A percentile compares a stretch with the other conserved stretches of the same genome.
Conservation (phyloP, 2,113 vertebrate genomes). For the Merops nubicus region DNA sequence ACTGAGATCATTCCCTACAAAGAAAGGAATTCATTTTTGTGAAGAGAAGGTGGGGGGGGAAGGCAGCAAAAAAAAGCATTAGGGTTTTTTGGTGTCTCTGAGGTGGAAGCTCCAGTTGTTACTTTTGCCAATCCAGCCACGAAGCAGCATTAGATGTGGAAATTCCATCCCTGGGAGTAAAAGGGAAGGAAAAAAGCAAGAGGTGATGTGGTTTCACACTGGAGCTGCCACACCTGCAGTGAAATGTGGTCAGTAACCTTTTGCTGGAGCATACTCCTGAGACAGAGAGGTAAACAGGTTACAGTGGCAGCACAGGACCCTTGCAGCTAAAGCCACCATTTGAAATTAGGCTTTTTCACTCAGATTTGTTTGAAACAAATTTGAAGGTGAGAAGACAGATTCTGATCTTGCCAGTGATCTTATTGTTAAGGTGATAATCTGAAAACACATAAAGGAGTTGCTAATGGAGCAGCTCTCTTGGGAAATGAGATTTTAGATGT, state of each 20-base stretch:
- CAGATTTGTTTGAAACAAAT: neutral
- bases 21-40: conserved; percentile 48
- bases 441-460: neutral
- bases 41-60: neutral
- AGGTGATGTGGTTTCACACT: neutral
- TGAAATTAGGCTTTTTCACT: too few relatives aligned
- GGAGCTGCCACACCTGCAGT: neutral
- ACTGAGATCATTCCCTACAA: neutral
- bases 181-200: neutral
- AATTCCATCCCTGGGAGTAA: neutral
- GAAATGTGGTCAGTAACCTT: neutral
- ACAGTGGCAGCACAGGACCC: too few relatives aligned
- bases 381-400: neutral
- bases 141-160: neutral
- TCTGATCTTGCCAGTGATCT: neutral
- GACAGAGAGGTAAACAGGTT: neutral
- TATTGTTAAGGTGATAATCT: neutral
- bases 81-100: neutral
- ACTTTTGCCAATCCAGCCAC: neutral
- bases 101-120: neutral
- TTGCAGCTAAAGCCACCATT: too few relatives aligned
- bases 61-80: neutral
- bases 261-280: neutral
- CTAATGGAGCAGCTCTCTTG: neutral
- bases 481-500: neutral